Percentiles rank a stretch among this genome's conserved stretches.
Evolutionary conservation across 2,888 invertebrate species (phyloP).

Genomic region (Serrognathus titanus): DNA sequence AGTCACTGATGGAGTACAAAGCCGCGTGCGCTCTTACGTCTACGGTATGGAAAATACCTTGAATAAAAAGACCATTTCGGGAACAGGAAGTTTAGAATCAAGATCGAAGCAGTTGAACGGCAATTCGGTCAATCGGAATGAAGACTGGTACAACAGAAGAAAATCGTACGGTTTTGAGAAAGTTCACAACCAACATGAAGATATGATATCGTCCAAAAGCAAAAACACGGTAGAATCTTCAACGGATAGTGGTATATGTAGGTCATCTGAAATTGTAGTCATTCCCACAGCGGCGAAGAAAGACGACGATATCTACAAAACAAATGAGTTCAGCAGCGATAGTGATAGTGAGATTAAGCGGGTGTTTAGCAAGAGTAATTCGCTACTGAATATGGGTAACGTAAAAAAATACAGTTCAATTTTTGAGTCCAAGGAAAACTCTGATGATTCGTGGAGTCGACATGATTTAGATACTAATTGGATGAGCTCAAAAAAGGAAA

Average conservation of each 20-base stretch:
- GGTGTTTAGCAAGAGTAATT: conserved; percentile 1
- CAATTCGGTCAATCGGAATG: conserved; percentile 42
- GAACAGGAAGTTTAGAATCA: conserved; percentile 51
- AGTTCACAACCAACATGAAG: conserved; percentile 43
- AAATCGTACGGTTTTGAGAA: conserved; percentile 76
- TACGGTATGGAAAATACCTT: conserved; percentile 48
- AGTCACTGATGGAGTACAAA: conserved; percentile 8
- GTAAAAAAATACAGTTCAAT: conserved; percentile 30
- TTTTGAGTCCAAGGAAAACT: conserved; percentile 28
- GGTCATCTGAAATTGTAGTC: conserved; percentile 64
- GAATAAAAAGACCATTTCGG: conserved; percentile 38
- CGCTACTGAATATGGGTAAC: conserved; percentile 18
- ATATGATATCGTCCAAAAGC: conserved; percentile 40
- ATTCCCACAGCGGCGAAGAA: conserved; percentile 37
- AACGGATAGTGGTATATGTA: conserved; percentile 73
- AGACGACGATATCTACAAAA: conserved; percentile 36
- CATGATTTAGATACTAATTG: background rate
- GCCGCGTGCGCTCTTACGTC: conserved; percentile 48
- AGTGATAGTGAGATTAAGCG: conserved; percentile 14
- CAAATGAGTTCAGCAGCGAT: conserved; percentile 36
- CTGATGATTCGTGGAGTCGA: conserved; percentile 19
- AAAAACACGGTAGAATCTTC: conserved; percentile 61
- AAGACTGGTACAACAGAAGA: conserved; percentile 70
- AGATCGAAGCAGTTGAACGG: conserved; percentile 45
- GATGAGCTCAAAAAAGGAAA: conserved; percentile 23